Base-by-base conservation (phyloP, 1,140 invertebrate species). In the Gryllus bimaculatus region DNA sequence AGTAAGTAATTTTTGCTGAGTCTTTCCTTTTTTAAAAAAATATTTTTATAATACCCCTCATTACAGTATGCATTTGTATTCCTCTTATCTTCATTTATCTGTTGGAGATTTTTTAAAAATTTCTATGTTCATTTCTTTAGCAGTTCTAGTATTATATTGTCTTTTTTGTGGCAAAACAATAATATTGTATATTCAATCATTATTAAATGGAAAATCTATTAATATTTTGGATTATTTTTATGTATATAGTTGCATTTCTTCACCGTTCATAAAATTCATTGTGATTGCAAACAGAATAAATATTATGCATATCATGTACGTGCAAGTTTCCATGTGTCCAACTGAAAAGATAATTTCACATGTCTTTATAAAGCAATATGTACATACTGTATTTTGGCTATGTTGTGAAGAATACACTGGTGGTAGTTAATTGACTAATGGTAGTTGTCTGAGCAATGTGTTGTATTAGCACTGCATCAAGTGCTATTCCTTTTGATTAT, bases 291-390 rank as follows among this genome's bases (percentile, higher is more conserved):
- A 66, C 54, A 66, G 10, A 66, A 66, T 66, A 66, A 66, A 66
- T 66, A 66, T 66, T 66, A 66, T 66, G 54, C 54, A 66, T 66
- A 66, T 66, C 54, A 66, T 66, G 54, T 66, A 66, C 54, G 18
- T 18, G 54, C 54, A 66, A 66, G 54, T 10, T 66, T 66, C 18
- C 54, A 10, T 13, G 54, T 66, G 54, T 66, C 54, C 54, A 66
- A 66, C 54, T 18, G 18, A 13, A 18, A 66, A 66, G 54, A 13
- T 66, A 10, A 66, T 66, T 66, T 66, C 26, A 66, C 54, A 39
- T 66, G 54, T 66, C 54, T 66, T 66, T 66, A 66, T 66, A 18
- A 66, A 66, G 54, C 54, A 66, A 66, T 66, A 66, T 66, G 54
- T 66, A 66, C 18, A 66, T 66, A 66, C 54, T 13, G 54, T 66